A percentile compares a stretch with the other conserved stretches of the same genome.
phyloP scores from a whole-genome alignment of 2,113 vertebrate species.

The Trochalopteron elliotii region DNA sequence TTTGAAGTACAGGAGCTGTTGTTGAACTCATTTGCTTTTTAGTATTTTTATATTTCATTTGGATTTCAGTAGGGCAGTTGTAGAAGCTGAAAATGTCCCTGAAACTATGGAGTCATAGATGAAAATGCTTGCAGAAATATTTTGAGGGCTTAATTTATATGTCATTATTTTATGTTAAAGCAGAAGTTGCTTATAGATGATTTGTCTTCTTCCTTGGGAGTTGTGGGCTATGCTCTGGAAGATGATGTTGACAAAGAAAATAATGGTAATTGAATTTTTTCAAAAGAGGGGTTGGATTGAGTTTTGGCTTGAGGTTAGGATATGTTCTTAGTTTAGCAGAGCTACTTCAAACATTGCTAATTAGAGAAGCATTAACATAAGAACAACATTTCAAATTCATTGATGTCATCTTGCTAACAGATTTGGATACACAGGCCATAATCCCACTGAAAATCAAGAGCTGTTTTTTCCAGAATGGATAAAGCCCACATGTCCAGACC shows the following conservation, averaged over 20 bases:
- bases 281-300: neutral
- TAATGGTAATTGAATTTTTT: slow-evolving; percentile 18
- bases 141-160: neutral
- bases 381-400: slow-evolving; percentile 53
- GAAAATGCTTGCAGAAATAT: slow-evolving; percentile 6
- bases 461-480: neutral
- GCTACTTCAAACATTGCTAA: slow-evolving; percentile 60
- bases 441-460: slow-evolving; percentile 2
- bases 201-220: neutral
- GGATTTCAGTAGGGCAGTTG: neutral
- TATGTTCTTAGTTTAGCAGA: slow-evolving; percentile 50
- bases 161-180: neutral
- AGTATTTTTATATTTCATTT: neutral
- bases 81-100: neutral
- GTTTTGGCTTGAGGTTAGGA: slow-evolving; percentile 44
- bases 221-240: neutral
- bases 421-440: slow-evolving; percentile 15
- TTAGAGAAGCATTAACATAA: slow-evolving; percentile 58
- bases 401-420: slow-evolving; percentile 64
- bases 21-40: neutral
- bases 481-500: neutral
- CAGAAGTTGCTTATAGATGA: neutral
- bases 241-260: slow-evolving; percentile 17
- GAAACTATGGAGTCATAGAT: neutral
- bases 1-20: neutral